These are phyloP conservation scores for Acleris laterana DNA, from an alignment of 2,888 invertebrate species.

Conservation along the genomic window DNA sequence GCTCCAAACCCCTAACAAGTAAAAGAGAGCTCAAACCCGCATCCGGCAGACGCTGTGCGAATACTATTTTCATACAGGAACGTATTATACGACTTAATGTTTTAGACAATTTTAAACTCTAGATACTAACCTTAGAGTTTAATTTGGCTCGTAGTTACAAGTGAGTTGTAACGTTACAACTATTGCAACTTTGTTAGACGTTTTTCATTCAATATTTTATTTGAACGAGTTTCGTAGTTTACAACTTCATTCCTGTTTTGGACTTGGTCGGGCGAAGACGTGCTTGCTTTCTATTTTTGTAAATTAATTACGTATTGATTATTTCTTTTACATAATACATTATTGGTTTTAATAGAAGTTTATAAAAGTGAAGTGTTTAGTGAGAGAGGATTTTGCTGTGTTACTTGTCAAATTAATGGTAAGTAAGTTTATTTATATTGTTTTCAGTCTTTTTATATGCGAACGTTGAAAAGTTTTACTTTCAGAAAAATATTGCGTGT, in stretches of 20 bases:
- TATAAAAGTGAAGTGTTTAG: conserved; percentile 15
- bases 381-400: conserved; percentile 17
- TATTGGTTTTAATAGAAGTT: neutral
- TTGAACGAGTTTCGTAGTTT: conserved; percentile 18
- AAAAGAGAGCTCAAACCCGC: conserved; percentile 55
- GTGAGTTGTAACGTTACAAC: neutral
- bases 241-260: conserved; percentile 18
- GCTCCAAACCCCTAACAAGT: conserved; percentile 14
- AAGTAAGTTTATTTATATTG: conserved; percentile 13
- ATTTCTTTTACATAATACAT: neutral
- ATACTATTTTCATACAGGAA: conserved; percentile 39
- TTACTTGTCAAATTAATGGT: conserved; percentile 17
- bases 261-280: neutral
- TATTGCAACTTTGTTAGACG: neutral
- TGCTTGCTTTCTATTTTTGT: neutral
- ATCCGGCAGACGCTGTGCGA: conserved; percentile 64
- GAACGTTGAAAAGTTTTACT: neutral
- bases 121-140: neutral
- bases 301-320: neutral
- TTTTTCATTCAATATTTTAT: conserved; percentile 28
- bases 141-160: neutral
- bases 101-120: neutral
- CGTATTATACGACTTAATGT: neutral
- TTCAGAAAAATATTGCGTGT: neutral
- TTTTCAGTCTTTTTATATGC: neutral